phyloP scores from a whole-genome alignment of 2,797 vertebrate species.

The Discoglossus pictus region DNA sequence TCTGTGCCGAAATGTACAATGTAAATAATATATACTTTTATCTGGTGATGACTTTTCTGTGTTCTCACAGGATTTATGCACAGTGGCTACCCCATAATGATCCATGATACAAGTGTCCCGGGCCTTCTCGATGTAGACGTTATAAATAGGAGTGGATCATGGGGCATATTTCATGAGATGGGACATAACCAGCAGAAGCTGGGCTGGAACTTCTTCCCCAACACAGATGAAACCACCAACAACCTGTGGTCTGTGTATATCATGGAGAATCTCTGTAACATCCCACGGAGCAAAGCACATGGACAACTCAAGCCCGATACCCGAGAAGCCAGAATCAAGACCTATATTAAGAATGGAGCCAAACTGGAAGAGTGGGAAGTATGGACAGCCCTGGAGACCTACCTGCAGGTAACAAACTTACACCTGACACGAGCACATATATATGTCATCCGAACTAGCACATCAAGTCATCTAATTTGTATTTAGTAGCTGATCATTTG shows the following conservation, averaged over 20 bases:
- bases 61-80: constrained; percentile 65
- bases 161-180: constrained; percentile 57
- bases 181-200: constrained; percentile 59
- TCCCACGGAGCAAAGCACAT: constrained; percentile 54
- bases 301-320: constrained; percentile 43
- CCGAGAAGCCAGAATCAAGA: constrained; percentile 52
- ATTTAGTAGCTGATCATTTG: no score
- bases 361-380: constrained; percentile 56
- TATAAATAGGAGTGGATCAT: constrained; percentile 57
- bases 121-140: constrained; percentile 49
- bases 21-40: no score
- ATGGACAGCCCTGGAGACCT: constrained; percentile 59
- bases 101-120: constrained; percentile 48
- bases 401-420: constrained; percentile 63
- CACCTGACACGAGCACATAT: no score
- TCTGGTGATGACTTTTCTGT: no score
- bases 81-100: constrained; percentile 57
- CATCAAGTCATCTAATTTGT: no score
- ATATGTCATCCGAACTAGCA: no score
- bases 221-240: constrained; percentile 55
- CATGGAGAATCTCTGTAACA: constrained; percentile 54
- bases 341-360: constrained; percentile 55
- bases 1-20: no score
- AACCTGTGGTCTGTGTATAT: constrained; percentile 62
- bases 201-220: constrained; percentile 57